phyloP scores from a whole-genome alignment of 1,140 invertebrate genomes.

The Lysiphlebus fabarum region DNA sequence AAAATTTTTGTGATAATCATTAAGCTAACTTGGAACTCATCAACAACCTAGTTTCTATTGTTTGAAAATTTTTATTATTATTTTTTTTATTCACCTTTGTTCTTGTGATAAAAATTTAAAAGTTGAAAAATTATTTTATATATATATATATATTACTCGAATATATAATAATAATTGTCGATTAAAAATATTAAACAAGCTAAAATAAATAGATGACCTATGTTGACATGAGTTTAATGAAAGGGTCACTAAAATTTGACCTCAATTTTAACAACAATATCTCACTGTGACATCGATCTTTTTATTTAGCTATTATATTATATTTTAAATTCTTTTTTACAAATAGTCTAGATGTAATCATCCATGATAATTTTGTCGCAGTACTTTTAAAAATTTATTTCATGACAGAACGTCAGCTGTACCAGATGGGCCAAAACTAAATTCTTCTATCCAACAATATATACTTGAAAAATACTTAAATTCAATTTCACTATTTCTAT shows the following conservation, averaged over 20 bases:
- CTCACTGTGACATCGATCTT: no score
- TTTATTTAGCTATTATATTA: no score
- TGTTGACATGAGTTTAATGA: no score
- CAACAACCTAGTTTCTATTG: slow-evolving; percentile 5
- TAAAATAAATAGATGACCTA: no score
- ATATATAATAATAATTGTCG: no score
- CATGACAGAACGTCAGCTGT: slow-evolving; percentile 22
- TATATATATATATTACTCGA: no score
- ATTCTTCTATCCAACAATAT: slow-evolving; percentile 5
- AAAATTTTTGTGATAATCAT: slow-evolving; percentile 17
- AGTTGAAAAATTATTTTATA: no score
- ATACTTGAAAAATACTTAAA: neutral
- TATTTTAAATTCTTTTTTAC: neutral
- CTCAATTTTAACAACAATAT: no score
- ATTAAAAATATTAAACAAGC: no score
- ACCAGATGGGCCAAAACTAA: slow-evolving; percentile 10
- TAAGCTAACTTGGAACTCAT: slow-evolving; percentile 17
- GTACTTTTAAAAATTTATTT: slow-evolving; percentile 22
- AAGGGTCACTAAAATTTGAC: no score
- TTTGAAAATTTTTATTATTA: neutral
- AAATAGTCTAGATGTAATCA: slow-evolving; percentile 22
- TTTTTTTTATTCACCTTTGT: no score
- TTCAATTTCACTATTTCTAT: slow-evolving; percentile 8
- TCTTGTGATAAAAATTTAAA: no score
- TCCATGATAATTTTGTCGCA: slow-evolving; percentile 23